Evolutionary conservation across 1,140 invertebrate genomes (phyloP), one percentile per base, ranked within the genome.

Genomic region (Drosophila nasuta): DNA sequence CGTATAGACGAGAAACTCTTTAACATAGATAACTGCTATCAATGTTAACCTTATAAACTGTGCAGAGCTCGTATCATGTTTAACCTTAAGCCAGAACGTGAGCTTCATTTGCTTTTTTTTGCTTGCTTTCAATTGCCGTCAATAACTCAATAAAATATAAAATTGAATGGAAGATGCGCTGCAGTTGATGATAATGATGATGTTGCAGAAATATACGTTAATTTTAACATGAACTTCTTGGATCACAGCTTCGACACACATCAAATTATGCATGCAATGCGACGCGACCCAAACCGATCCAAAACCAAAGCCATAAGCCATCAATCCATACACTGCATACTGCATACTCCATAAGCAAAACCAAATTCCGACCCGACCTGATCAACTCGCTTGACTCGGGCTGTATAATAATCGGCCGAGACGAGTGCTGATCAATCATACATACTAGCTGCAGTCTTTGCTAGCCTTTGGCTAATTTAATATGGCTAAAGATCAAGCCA

Each of bases 401-500:
- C 75, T 86, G 66, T 64, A 79, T 87, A 25, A 25, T 25, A 87
- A 87, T 86, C 83, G 82, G 58, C 62, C 77, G 75, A 38, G 74
- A 81, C 81, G 77, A 66, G 72, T 57, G 78, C 81, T 81, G 85
- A 90, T 89, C 85, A 89, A 89, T 89, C 85, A 89, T 85, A 60
- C 86, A 89, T 81, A 60, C 57, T 46, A 87, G 77, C 56, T 49
- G 51, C 41, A 38, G 78, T 58, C 75, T 58, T 54, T 52, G 75
- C 77, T 69, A 78, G 78, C 68, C 75, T 81, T 89, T 89, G 85
- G 85, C 81, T 89, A 89, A 89, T 89, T 89, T 89, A 89, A 89
- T 89, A 90, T 89, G 85, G 86, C 86, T 81, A 89, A 89, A 89
- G 81, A 89, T 85, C 86, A 89, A 60, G 6, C 49, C 57, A 57